A percentile compares a stretch with the other conserved stretches of the same genome.
These are phyloP conservation scores for Mionectes macconnelli DNA, from an alignment of 2,113 vertebrate genomes.

Conservation along the genomic window DNA sequence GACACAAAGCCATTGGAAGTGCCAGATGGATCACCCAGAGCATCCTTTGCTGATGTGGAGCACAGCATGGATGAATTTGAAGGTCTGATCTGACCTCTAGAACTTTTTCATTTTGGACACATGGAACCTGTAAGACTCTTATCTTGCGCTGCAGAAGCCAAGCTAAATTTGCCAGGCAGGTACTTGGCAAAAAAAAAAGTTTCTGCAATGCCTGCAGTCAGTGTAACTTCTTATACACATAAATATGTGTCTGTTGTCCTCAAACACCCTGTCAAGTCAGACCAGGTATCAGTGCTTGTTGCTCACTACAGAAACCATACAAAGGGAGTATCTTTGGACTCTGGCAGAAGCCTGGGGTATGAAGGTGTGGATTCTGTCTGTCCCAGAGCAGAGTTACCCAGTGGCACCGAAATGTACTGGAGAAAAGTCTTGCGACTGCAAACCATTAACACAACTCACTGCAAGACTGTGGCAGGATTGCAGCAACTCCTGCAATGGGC, in stretches of 20 bases:
- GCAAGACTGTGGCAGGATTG: slow-evolving; percentile 28
- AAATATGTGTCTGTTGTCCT: neutral
- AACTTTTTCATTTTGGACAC: neutral
- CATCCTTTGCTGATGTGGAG: neutral
- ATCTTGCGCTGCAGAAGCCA: neutral
- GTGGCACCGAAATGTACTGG: neutral
- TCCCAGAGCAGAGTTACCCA: neutral
- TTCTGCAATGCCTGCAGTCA: neutral
- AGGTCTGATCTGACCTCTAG: neutral
- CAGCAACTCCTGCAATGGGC: slow-evolving; percentile 42
- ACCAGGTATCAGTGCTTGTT: neutral
- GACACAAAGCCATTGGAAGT: neutral
- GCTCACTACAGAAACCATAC: neutral
- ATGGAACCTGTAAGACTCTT: neutral
- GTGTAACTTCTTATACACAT: neutral
- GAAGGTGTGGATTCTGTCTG: neutral
- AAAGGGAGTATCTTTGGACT: neutral
- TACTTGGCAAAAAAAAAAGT: neutral
- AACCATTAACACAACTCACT: neutral
- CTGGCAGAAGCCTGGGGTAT: neutral
- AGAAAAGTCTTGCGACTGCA: neutral
- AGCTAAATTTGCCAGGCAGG: neutral
- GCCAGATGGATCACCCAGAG: neutral
- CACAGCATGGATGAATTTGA: neutral
- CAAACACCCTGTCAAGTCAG: neutral